Base-by-base conservation (phyloP, 2,888 invertebrate genomes). In the Acleris cristana region DNA sequence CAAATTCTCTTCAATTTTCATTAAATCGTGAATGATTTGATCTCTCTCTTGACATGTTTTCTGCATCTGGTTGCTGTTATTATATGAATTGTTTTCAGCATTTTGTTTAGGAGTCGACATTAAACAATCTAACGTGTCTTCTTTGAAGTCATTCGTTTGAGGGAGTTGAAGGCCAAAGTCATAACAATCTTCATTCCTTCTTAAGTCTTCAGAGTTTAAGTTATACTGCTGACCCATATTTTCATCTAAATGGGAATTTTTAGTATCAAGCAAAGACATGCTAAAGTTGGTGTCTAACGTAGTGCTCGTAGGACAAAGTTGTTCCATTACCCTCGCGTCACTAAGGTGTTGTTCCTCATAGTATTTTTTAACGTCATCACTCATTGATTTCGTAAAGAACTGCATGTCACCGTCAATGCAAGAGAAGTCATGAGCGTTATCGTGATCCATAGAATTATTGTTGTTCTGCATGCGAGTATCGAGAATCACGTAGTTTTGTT, bases 381-480 rank as follows among this genome's bases (percentile, higher is more conserved):
- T 91, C 88, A 92, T 90, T 40, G 91, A 89, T 75, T 92, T 92
- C 0, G 91, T 91, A 51, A 92, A 92, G 71, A 88, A 92, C 70
- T 92, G 91, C 91, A 92, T 90, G 63, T 92, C 92, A 26, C 87
- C 90, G 69, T 92, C 92, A 49, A 92, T 91, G 64, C 90, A 88
- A 1, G 92, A 87, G 72, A 92, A 90, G 71, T 92, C 92, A 69
- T 87, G 84, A 40, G 85, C 74, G 62, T 81, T 86, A 10, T 84
- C 85, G 55, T 84, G 79, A 71, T 89, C 87, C 66, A 90, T 83
- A 18, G 83, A 73, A 70, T 80, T 85, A 62, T 79, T 82, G 58
- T 75, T 81, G 58, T 85, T 86, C 76, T 85, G 88, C 45, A 91
- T 78, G 19, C 81, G 84, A 53, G 85, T 80, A 69, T 89, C 90